phyloP scores from a whole-genome alignment of 2,888 invertebrate genomes.

The Drosophila antonietae region DNA sequence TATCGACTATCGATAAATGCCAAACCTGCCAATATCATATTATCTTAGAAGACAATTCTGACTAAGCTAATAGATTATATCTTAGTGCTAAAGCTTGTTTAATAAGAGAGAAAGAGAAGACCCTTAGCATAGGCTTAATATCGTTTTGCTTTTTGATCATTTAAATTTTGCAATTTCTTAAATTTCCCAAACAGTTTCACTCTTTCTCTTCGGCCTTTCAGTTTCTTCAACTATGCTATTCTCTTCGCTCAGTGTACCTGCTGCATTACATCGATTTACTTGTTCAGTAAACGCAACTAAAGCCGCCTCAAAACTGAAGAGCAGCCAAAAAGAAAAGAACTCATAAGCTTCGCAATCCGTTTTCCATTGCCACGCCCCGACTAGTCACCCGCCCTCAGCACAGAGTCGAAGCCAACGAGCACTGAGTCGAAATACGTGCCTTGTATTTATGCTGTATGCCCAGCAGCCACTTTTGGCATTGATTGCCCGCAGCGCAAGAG shows the following conservation, averaged over 20 bases:
- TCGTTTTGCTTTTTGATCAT: no score
- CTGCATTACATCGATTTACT: constrained; percentile 10
- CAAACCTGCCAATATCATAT: no score
- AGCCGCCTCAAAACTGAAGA: not conserved
- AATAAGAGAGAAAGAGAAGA: no score
- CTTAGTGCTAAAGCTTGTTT: no score
- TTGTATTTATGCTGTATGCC: not conserved
- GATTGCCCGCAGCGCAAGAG: constrained; percentile 52
- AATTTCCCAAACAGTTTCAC: not conserved
- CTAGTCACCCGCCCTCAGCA: not conserved
- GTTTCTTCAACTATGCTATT: no score
- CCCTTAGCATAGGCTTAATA: no score
- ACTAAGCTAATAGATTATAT: no score
- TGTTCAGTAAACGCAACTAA: not conserved
- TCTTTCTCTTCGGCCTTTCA: not conserved
- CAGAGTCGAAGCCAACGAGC: not conserved
- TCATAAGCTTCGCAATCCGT: constrained; percentile 11
- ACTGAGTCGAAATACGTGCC: constrained; percentile 2
- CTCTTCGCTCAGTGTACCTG: not conserved
- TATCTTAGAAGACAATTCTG: no score
- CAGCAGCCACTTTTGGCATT: constrained; percentile 46
- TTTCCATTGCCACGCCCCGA: constrained; percentile 40
- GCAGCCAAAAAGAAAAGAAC: not conserved
- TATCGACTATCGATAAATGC: no score
- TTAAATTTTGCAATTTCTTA: no score